Base-by-base conservation (phyloP, 1,140 invertebrate species). In the Manduca sexta region DNA sequence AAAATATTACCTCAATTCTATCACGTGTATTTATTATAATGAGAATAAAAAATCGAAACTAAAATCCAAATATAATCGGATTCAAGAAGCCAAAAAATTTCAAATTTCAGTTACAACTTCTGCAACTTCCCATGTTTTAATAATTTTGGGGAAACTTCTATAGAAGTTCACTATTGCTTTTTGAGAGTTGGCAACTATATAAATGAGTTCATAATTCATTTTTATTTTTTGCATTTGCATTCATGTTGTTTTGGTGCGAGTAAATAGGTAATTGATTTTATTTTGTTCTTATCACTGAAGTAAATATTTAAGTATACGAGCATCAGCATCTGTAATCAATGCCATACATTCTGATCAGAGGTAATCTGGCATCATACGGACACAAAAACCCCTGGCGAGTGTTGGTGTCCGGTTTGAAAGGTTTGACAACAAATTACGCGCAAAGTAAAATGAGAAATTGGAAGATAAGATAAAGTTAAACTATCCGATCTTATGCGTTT, bases 261-360 rank as follows among this genome's bases (percentile, higher is more conserved):
- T 26, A 8, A 26, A 5, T 8, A n/a, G n/a, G n/a, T n/a, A 26
- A 26, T 1, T 26, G 8, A 5, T 5, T 26, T 26, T 26, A 26
- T 26, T 26, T 26, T n/a, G n/a, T 26, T 26, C 21, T 3, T 8
- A 26, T 3, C 8, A 3, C 2, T 2, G 14, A 35, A 35, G 6
- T 35, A 14, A 13, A n/a, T 35, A 35, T 12, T 6, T 5, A 26
- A 26, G 21, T 26, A 14, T 30, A 43, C 14, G 13, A 12, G 41
- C 15, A 30, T 5, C 30, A 45, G 29, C n/a, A 43, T 64, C 74
- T 62, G 80, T 85, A 74, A 79, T 86, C 88, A 89, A 94, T 94
- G 93, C 93, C 93, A 86, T 94, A 94, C 91, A 93, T 94, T 89
- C 89, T 94, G 87, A 93, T 95, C 68, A 89, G 93, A 80, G 93